These are phyloP conservation scores for Drosophila obscura DNA, from an alignment of 1,140 invertebrate species.

Conservation along the genomic window DNA sequence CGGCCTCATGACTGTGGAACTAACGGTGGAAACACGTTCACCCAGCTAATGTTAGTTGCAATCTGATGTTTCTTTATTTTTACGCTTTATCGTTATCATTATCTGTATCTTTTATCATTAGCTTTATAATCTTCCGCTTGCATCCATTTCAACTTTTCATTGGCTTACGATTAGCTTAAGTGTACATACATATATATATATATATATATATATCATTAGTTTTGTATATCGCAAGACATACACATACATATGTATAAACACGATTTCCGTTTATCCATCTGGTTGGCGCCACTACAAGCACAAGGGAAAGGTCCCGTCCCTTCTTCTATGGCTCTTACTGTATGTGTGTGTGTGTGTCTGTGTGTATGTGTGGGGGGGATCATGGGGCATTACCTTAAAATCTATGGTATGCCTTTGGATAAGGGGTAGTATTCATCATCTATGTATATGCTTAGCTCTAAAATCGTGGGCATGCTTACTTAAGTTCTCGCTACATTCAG, in stretches of 20 bases:
- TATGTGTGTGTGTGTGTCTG: neutral
- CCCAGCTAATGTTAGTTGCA: conserved; percentile 38
- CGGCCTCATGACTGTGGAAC: conserved; percentile 70
- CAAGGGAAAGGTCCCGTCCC: conserved; percentile 17
- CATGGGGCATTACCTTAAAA: conserved; percentile 57
- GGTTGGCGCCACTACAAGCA: conserved; percentile 49
- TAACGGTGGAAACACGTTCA: conserved; percentile 45
- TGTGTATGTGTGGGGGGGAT: conserved; percentile 17
- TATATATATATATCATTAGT: conserved; percentile 48
- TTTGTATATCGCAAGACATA: conserved; percentile 48
- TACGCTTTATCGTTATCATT: conserved; percentile 59
- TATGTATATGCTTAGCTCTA: conserved; percentile 70
- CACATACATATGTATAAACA: neutral
- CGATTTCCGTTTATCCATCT: conserved; percentile 11
- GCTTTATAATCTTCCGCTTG: conserved; percentile 33
- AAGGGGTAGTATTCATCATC: conserved; percentile 24
- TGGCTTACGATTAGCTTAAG: conserved; percentile 71
- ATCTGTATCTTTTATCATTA: conserved; percentile 44
- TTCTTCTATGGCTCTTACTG: conserved; percentile 6
- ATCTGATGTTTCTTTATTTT: conserved; percentile 69
- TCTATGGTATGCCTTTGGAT: conserved; percentile 58
- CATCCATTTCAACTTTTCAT: conserved; percentile 69
- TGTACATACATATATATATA: conserved; percentile 64
- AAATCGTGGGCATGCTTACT: conserved; percentile 79
- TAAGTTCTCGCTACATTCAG: conserved; percentile 72